phyloP scores from a whole-genome alignment of 2,113 vertebrate species.

The Heterocephalus glaber region DNA sequence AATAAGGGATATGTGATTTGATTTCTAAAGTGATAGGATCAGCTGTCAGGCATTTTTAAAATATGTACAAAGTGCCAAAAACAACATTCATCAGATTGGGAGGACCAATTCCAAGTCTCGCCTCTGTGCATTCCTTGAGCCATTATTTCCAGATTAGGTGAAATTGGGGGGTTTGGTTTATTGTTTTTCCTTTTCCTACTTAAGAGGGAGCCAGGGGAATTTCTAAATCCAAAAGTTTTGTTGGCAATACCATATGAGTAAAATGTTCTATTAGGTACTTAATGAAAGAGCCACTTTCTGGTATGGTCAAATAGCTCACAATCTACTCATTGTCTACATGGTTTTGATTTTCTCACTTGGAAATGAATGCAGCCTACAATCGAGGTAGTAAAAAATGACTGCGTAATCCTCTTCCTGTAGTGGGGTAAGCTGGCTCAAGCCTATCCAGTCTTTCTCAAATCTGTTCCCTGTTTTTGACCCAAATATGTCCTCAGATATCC shows the following conservation, averaged over 20 bases:
- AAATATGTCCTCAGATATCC: not conserved
- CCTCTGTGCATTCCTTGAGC: not conserved
- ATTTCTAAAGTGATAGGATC: slow-evolving; percentile 22
- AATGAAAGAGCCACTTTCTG: not conserved
- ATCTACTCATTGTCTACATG: not conserved
- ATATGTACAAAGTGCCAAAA: not conserved
- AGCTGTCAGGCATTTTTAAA: not conserved
- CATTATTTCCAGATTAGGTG: not conserved
- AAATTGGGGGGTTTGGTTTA: not conserved
- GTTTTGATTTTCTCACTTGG: not conserved
- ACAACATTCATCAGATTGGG: not conserved
- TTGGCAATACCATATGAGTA: not conserved
- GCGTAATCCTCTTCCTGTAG: not conserved
- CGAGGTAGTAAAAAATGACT: not conserved
- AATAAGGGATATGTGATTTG: not conserved
- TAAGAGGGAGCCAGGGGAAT: not conserved
- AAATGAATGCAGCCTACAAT: not conserved
- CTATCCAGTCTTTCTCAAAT: not conserved
- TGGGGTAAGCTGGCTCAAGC: not conserved
- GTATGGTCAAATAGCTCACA: not conserved
- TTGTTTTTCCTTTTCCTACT: not conserved
- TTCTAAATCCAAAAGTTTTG: slow-evolving; percentile 63
- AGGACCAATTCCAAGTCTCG: not conserved
- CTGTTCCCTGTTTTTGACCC: not conserved
- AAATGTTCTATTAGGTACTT: not conserved